Conservation (phyloP, 2,797 vertebrate genomes). For the Artibeus lituratus region DNA sequence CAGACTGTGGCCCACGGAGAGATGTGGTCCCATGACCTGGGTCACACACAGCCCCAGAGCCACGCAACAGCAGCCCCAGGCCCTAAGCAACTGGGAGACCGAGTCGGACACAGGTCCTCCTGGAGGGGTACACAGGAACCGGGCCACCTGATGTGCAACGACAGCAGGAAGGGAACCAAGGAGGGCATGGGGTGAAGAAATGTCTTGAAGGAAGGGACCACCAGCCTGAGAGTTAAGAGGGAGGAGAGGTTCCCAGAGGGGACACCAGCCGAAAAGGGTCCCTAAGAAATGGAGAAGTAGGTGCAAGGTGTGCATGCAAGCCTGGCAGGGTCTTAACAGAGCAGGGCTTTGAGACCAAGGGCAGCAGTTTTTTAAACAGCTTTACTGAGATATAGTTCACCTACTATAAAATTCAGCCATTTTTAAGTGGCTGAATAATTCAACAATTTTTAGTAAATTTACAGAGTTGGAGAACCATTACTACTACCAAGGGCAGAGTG, state of each 20-base stretch:
- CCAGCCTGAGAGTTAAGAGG: background rate
- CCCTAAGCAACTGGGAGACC: background rate
- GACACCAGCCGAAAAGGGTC: background rate
- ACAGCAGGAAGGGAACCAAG: background rate
- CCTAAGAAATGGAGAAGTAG: background rate
- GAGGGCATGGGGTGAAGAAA: background rate
- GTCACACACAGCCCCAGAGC: background rate
- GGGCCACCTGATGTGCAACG: background rate
- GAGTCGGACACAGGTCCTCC: background rate
- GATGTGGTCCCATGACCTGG: too few relatives aligned
- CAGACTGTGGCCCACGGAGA: background rate
- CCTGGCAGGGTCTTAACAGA: background rate
- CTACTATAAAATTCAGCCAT: background rate
- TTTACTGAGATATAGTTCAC: conserved; percentile 1
- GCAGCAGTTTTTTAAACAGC: background rate
- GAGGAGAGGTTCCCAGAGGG: background rate
- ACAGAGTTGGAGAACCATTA: background rate
- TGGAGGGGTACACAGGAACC: background rate
- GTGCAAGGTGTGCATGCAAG: background rate
- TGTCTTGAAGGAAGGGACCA: background rate
- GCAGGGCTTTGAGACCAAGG: background rate
- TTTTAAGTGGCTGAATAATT: background rate
- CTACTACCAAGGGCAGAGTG: background rate
- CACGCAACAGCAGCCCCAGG: background rate
- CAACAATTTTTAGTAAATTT: background rate